Evolutionary conservation across 2,113 vertebrate genomes (phyloP), one percentile per base, ranked within the genome.

Genomic region (Fulmarus glacialis): DNA sequence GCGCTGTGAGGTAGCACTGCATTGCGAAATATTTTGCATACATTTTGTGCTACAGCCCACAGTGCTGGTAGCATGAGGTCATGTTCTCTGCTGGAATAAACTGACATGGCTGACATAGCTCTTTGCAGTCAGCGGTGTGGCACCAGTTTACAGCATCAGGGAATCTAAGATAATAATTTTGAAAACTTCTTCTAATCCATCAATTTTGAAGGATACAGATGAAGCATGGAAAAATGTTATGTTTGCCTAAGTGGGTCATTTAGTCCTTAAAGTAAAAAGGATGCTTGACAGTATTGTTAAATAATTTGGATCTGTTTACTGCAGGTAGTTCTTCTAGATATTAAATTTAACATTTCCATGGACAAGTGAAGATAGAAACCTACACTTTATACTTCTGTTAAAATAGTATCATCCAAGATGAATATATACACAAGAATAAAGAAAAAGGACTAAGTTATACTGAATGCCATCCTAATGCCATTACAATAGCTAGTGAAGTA

Each of bases 21-120:
- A 8, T 20, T 73, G 36, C 50, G 20, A 50, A 56, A 23, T 70
- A 16, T 62, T 81, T 81, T 89, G 42, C n/a, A 15, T 32, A 29
- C 0, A 0, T 56, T 55, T 42, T 38, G 36, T 63, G 58, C 42
- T 83, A 5, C 24, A n/a, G 29, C 40, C 53, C 40, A 10, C 20
- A 40, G 55, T 2, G 1, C 38, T 45, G 27, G n/a, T 59, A 75
- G 56, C n/a, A 6, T 3, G 5, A 6, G 4, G 6, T 70, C 4
- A 0, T 2, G 6, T 81, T 93, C 68, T 78, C 62, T 32, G 5
- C 40, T 68, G 56, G 17, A n/a, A 55, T 63, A 40, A 79, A 68
- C 22, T 63, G 52, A 24, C 0, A 0, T 10, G 74, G 56, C 22
- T 63, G 52, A 24, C 0, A 0, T 10, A 78, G 56, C 50, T 42